These are phyloP conservation scores for Archegozetes longisetosus DNA, from an alignment of 1,140 invertebrate species.

Conservation along the genomic window DNA sequence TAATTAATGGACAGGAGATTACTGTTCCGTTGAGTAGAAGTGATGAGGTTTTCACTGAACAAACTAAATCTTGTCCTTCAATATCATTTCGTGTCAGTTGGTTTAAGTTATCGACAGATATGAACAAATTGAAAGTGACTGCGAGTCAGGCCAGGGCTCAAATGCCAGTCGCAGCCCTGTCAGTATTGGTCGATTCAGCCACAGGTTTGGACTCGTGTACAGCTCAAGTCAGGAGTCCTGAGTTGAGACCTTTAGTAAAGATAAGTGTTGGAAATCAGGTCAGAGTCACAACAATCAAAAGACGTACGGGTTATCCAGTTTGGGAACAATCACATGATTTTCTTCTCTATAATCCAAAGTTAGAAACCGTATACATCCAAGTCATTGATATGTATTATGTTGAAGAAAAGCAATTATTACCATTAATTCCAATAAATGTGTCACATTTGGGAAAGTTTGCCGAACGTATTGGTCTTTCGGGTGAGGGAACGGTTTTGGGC, in stretches of 20 bases:
- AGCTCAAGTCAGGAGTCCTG: neutral
- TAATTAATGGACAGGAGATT: neutral
- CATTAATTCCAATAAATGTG: neutral
- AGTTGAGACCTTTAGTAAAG: neutral
- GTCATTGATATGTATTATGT: neutral
- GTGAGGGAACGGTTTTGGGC: neutral
- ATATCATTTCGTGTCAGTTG: neutral
- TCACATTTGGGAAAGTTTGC: neutral
- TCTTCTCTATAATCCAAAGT: neutral
- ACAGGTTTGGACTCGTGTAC: neutral
- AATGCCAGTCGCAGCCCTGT: neutral
- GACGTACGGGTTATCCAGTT: neutral
- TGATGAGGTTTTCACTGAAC: no score
- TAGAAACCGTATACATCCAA: neutral
- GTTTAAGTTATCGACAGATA: neutral
- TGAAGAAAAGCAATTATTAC: neutral
- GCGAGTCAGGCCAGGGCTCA: neutral
- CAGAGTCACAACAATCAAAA: neutral
- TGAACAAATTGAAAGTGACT: neutral
- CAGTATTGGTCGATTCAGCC: neutral
- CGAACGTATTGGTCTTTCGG: neutral
- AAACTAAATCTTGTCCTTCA: neutral
- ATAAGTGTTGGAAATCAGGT: conserved; percentile 4
- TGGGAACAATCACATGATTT: neutral
- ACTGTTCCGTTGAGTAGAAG: neutral